Percentiles rank a stretch among this genome's conserved stretches.
phyloP scores from a whole-genome alignment of 1,140 invertebrate species.

The Acromyrmex echinatior region DNA sequence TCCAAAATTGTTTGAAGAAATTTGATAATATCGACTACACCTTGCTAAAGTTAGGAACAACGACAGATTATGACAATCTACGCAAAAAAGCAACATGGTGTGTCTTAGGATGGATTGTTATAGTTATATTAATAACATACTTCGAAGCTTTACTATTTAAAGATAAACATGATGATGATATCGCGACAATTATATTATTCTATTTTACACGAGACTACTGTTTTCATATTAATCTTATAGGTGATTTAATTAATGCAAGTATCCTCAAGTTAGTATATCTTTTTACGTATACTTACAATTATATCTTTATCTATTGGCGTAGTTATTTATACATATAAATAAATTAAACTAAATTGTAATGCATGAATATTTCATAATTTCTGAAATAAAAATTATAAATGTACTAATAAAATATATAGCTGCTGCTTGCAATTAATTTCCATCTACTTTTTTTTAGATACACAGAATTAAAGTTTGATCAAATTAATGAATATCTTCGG shows the following conservation, averaged over 20 bases:
- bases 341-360: not conserved
- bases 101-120: not conserved
- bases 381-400: not conserved
- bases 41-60: not conserved
- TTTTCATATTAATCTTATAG: not conserved
- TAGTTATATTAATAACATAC: not conserved
- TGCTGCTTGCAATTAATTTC: not conserved
- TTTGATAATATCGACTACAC: slow-evolving; percentile 2
- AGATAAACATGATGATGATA: not conserved
- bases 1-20: slow-evolving; percentile 31
- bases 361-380: not conserved
- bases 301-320: not conserved
- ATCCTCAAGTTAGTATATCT: not conserved
- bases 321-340: not conserved
- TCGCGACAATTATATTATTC: not conserved
- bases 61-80: slow-evolving; percentile 13
- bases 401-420: not conserved
- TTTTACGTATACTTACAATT: not conserved
- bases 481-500: slow-evolving; percentile 1
- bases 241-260: not conserved
- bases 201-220: not conserved
- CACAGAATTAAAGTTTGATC: slow-evolving; percentile 13
- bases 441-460: slow-evolving; percentile 9
- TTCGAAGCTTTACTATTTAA: not conserved
- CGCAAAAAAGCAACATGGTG: not conserved